Base-by-base conservation (phyloP, 35 echinoderm and acorn worm genomes). In the Lytechinus variegatus region DNA sequence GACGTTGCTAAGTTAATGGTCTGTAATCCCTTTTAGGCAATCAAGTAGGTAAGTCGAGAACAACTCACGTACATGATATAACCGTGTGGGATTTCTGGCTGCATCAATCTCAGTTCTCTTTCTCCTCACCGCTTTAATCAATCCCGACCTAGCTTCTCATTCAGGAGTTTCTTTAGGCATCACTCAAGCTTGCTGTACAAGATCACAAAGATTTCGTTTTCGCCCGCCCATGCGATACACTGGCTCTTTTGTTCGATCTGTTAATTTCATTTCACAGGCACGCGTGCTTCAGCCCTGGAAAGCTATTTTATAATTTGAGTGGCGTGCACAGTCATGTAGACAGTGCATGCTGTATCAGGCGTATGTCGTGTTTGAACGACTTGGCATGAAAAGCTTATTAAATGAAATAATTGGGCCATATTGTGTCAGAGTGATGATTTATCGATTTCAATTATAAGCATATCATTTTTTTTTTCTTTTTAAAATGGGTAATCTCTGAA, bases 251-350 rank as follows among this genome's bases (percentile, higher is more conserved):
- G n/a, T 79, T 79, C 66, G 16, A 79, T 24, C 19, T 24, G 66
- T 79, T 79, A 79, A 79, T 79, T 79, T 79, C 66, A 79, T 79
- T 79, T 79, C 66, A 79, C 66, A 79, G 66, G 66, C 66, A 79
- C 66, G 66, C 66, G n/a, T 79, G 19, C 19, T 44, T 44, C 33
- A 44, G 33, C 33, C 33, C 33, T 79, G n/a, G n/a, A 79, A 24
- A 79, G 19, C 66, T 79, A 79, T 79, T 79, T 79, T 79, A 16
- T 79, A 24, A n/a, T 6, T 5, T 24, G 21, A 79, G 66, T n/a
- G 66, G 66, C 66, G 66, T n/a, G 66, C 8, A 24, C 66, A n/a
- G 12, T 24, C 66, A n/a, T 79, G n/a, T 79, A 24, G n/a, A 79
- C n/a, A 24, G 66, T 24, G 19, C 19, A 24, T 79, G 66, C 66